Evolutionary conservation across 2,113 vertebrate genomes (phyloP).

Genomic region (Gymnobelideus leadbeateri): DNA sequence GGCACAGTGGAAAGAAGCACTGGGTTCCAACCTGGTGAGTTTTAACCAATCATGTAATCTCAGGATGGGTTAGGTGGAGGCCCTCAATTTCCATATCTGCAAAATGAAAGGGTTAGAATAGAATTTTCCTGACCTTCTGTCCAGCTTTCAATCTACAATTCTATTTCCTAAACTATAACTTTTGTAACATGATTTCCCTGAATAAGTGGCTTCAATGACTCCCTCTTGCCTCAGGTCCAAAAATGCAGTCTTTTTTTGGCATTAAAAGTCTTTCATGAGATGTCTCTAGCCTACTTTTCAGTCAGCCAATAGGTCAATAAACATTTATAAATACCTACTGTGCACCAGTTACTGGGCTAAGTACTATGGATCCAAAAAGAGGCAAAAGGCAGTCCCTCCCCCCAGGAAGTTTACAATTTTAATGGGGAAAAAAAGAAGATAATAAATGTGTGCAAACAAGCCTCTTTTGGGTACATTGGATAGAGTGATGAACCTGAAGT

Average conservation of each 20-base stretch:
- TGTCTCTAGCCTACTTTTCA: neutral
- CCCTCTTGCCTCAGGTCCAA: neutral
- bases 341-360: neutral
- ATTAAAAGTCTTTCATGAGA: neutral
- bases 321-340: neutral
- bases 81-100: neutral
- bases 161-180: neutral
- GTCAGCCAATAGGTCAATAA: neutral
- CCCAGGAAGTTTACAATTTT: neutral
- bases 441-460: neutral
- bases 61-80: neutral
- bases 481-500: neutral
- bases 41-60: neutral
- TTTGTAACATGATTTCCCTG: neutral
- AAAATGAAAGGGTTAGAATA: neutral
- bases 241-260: neutral
- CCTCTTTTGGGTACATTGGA: neutral
- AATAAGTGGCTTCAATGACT: neutral
- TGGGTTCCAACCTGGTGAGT: neutral
- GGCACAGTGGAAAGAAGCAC: neutral
- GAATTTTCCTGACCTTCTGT: neutral
- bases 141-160: neutral
- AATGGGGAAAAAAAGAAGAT: neutral
- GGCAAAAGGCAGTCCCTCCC: neutral
- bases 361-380: neutral